phyloP scores from a whole-genome alignment of 2,888 invertebrate genomes.

The Poecilobothrus nobilitatus region DNA sequence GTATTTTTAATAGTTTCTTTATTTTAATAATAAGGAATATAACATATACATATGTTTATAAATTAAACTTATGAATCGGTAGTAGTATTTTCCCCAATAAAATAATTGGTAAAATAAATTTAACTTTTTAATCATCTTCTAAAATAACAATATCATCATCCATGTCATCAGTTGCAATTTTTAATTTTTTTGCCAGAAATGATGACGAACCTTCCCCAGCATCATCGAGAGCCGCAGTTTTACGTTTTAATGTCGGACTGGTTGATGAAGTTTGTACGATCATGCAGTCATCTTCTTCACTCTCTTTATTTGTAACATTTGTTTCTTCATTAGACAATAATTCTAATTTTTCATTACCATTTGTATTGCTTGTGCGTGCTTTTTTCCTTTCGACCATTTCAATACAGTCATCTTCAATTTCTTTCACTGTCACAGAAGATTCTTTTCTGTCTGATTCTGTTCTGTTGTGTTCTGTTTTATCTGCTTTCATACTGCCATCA shows the following conservation, averaged over 20 bases:
- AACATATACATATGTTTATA: too few relatives aligned
- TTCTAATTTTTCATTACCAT: conserved; percentile 16
- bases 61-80: too few relatives aligned
- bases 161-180: conserved; percentile 17
- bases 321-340: neutral
- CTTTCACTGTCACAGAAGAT: neutral
- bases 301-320: neutral
- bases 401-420: conserved; percentile 16
- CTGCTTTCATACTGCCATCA: neutral
- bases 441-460: neutral
- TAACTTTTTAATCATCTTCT: neutral
- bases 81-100: too few relatives aligned
- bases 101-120: too few relatives aligned
- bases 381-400: conserved; percentile 24
- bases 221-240: conserved; percentile 25
- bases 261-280: neutral
- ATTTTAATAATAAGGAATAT: too few relatives aligned
- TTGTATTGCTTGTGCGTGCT: neutral
- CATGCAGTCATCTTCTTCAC: neutral
- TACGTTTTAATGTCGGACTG: conserved; percentile 27
- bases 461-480: neutral
- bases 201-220: conserved; percentile 24
- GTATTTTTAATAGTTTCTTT: too few relatives aligned
- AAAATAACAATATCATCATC: conserved; percentile 21
- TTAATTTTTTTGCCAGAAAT: conserved; percentile 17